phyloP scores from a whole-genome alignment of 1,140 invertebrate genomes.

The Drosophila sucinea region DNA sequence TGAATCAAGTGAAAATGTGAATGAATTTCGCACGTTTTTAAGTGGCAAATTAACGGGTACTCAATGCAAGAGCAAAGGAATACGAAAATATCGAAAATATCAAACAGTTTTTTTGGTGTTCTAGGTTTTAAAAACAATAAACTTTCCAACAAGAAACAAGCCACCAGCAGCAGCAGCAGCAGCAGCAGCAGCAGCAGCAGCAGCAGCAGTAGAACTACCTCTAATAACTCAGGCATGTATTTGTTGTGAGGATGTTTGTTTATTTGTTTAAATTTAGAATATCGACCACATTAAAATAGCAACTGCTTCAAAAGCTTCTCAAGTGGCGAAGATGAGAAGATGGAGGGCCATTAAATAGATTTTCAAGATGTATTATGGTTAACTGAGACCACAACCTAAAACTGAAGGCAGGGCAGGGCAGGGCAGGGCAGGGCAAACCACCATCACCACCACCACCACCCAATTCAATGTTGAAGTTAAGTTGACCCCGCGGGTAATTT shows the following conservation, averaged over 20 bases:
- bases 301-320: slow-evolving; percentile 78
- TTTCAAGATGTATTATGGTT: slow-evolving; percentile 76
- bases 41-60: slow-evolving; percentile 72
- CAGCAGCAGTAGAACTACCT: slow-evolving; percentile 8
- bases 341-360: slow-evolving; percentile 69
- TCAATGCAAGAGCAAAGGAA: slow-evolving; percentile 45
- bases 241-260: slow-evolving; percentile 59
- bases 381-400: slow-evolving; percentile 24
- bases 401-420: not conserved
- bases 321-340: slow-evolving; percentile 50
- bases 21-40: slow-evolving; percentile 71
- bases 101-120: slow-evolving; percentile 44
- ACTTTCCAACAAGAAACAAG: slow-evolving; percentile 59
- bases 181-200: slow-evolving; percentile 20
- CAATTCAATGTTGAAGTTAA: slow-evolving; percentile 16
- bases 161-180: slow-evolving; percentile 10
- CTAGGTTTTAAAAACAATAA: slow-evolving; percentile 75
- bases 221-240: slow-evolving; percentile 21
- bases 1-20: slow-evolving; percentile 61
- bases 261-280: slow-evolving; percentile 81
- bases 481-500: slow-evolving; percentile 80
- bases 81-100: slow-evolving; percentile 35
- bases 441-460: not conserved
- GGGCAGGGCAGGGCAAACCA: not conserved
- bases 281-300: slow-evolving; percentile 79